Base-by-base conservation (phyloP, 2,888 invertebrate species). In the Nephrotoma flavescens region DNA sequence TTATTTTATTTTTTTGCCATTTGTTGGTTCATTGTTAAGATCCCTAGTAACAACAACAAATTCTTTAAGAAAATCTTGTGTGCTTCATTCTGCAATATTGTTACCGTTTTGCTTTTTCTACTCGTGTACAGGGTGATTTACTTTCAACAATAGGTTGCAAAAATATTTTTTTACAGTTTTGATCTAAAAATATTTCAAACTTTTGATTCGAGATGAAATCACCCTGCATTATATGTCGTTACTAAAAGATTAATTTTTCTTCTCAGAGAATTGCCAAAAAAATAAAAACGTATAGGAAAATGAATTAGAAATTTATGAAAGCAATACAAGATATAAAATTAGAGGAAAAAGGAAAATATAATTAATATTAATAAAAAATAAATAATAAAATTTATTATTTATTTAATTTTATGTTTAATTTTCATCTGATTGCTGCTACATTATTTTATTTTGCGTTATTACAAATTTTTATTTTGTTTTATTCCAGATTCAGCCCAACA, bases 401-500 rank as follows among this genome's bases (percentile, higher is more conserved):
- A 71, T 71, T 31, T 31, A 71, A 31, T 71, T 71, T 71, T 15
- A n/a, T 52, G 15, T 52, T 15, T 15, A 19, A 52, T 52, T 31
- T 44, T 44, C 6, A 9, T 31, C 31, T 71, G 71, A 71, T 71
- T 71, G 15, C 31, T 71, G 71, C 31, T 71, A 71, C 11, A 6
- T 71, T 71, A 71, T 71, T 9, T 6, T 19, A 71, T 31, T 19
- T 9, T 71, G 31, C 31, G 31, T 31, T 31, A 84, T 9, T 42
- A 42, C n/a, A 84, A 15, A 84, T 84, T 42, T 84, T 84, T 44
- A 31, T 84, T 41, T 41, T 84, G 31, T 42, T 42, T 84, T 2
- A n/a, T 84, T 85, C 9, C 90, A 95, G 97, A 89, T 97, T 98
- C 91, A 97, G 98, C 90, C 98, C 98, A 86, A 98, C 98, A 3